Evolutionary conservation across 1,140 invertebrate species (phyloP), one percentile per base, ranked within the genome.

Genomic region (Vanessa atalanta): DNA sequence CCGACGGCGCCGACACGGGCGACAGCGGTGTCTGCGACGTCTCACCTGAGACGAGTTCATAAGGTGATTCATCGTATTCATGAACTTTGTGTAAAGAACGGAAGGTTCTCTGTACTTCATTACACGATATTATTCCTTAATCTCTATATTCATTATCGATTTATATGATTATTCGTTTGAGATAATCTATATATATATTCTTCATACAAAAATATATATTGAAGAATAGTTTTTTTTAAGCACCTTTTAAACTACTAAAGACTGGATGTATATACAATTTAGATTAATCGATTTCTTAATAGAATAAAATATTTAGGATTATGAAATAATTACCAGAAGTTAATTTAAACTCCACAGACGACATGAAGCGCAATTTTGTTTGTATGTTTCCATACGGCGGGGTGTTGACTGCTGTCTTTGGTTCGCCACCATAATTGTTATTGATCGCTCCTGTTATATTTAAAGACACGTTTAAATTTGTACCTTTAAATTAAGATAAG

Each of bases 301-400:
- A 7, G 12, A 16, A 31, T 23, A 14, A 15, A 26, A 43, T 47
- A 47, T 72, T 26, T 47, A 23, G 11, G 11, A 55, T 47, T n/a
- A 55, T 53, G 16, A 43, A 1, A 31, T 48, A 92, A 87, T 94
- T 95, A 96, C 95, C 95, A 94, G 95, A 95, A 81, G 94, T 95
- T 88, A 95, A 93, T 92, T 95, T 96, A 93, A 94, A 95, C 87
- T 96, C 95, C 87, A 96, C 94, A 64, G 96, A 96, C 80, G 96
- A 96, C 47, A 96, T 95, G 94, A 97, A 97, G 75, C 96, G 95
- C 70, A 96, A 93, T 93, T 96, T 96, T 76, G 95, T 95, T 72
- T 87, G 90, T 0, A 86, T 88, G 57, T 82, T 89, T 16, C 80
- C 67, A 48, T 85, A 90, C 0, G 89, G 82, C 14, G 89, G 83